Evolutionary conservation across 2,888 invertebrate species (phyloP).

Genomic region (Hetaerina titia): DNA sequence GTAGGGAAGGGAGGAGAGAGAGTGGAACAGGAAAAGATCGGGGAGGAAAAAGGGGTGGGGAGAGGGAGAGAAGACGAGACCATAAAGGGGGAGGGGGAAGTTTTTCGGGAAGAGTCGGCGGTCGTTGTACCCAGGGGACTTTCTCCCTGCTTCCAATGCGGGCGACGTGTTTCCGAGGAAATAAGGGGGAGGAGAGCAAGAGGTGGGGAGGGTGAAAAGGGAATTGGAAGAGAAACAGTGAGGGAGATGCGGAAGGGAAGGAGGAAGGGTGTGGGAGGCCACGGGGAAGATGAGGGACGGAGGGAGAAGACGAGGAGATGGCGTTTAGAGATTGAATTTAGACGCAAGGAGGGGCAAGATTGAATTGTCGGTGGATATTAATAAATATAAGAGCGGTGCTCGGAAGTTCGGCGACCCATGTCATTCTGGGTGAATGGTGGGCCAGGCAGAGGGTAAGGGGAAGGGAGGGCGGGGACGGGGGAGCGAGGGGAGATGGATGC

Average conservation of each 20-base stretch:
- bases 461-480: neutral
- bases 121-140: neutral
- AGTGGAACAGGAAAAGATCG: neutral
- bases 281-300: neutral
- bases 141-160: neutral
- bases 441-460: neutral
- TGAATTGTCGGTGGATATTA: constrained; percentile 40
- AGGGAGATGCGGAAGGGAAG: neutral
- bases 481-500: neutral
- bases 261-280: neutral
- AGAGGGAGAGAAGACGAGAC: neutral
- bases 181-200: neutral
- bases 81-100: neutral
- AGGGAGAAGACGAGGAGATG: neutral
- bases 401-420: constrained; percentile 22
- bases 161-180: neutral
- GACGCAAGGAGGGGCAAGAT: neutral
- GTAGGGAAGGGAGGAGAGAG: neutral
- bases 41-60: neutral
- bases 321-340: constrained; percentile 16
- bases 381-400: constrained; percentile 22
- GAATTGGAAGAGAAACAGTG: neutral
- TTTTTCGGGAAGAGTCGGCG: neutral
- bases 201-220: neutral
- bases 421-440: neutral